Conservation (phyloP, 1,140 invertebrate species). For the Papilio aristodemus region DNA sequence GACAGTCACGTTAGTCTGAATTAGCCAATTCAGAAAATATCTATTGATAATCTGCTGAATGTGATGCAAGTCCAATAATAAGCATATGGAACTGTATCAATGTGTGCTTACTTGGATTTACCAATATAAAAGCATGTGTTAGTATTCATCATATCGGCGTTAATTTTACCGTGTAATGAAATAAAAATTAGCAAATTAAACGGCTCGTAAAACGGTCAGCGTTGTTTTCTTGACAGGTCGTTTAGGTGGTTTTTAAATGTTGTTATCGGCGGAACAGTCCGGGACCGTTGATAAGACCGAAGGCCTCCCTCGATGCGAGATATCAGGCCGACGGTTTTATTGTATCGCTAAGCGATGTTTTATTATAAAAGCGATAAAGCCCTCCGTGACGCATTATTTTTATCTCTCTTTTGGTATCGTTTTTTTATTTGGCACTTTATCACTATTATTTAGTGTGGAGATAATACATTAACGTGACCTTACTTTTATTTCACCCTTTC, state of each 20-base stretch:
- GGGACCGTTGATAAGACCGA: constrained; percentile 42
- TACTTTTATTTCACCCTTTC: constrained; percentile 34
- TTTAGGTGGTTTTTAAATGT: constrained; percentile 1
- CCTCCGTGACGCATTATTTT: constrained; percentile 51
- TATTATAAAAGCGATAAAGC: constrained; percentile 65
- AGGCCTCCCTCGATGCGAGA: constrained; percentile 52
- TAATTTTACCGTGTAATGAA: background rate
- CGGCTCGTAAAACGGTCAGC: constrained; percentile 12
- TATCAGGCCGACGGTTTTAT: constrained; percentile 58
- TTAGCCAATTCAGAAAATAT: too few species aligned
- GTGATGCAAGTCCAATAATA: too few species aligned
- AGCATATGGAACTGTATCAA: too few species aligned
- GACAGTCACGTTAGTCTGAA: too few species aligned
- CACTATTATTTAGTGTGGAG: constrained; percentile 71
- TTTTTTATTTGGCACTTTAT: constrained; percentile 73
- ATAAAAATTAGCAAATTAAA: constrained; percentile 17
- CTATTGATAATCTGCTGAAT: background rate
- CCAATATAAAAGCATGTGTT: too few species aligned
- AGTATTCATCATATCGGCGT: too few species aligned
- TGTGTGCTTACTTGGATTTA: too few species aligned
- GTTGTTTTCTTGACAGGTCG: constrained; percentile 10
- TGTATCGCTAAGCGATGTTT: constrained; percentile 65
- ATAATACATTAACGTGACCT: constrained; percentile 58
- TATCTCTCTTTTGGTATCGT: constrained; percentile 63
- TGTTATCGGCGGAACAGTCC: constrained; percentile 36